Evolutionary conservation across 1,140 invertebrate species (phyloP), one percentile per base, ranked within the genome.

Genomic region (Brachionus calyciflorus): DNA sequence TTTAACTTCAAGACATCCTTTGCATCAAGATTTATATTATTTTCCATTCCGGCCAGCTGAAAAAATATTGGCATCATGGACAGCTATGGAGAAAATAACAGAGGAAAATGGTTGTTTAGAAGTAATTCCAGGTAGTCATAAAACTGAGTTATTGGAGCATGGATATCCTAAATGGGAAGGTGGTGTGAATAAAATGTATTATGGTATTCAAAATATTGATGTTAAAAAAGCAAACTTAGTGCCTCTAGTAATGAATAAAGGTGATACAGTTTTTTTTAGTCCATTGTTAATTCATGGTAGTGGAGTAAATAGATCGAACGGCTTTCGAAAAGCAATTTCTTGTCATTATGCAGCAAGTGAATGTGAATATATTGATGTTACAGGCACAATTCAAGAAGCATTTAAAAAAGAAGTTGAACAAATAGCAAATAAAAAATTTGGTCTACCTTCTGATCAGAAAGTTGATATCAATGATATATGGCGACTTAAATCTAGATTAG

Each of bases 211-310:
- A 79, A 87, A 88, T 41, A 85, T 83, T 78, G 81, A 82, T 83
- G 85, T 81, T 81, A 79, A 81, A 46, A 70, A 49, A 40, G 51
- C 85, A 41, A 84, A 87, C 19, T 81, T 87, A 79, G 79, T 89
- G 0, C 84, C 90, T 80, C 81, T 93, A 1, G 87, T 89, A 78
- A 93, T 95, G 91, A 87, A 91, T 77, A 89, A 90, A 57, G 92
- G 92, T 4, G 93, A 95, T 82, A 94, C 92, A 0, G 90, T 94
- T 1, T 93, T 96, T 84, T 94, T 96, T 82, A 92, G 94, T 86
- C 93, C 93, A 0, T 80, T 93, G 14, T 82, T 95, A 1, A 87
- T 94, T 48, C 93, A 95, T 84, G 93, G 92, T 30, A 94, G 92
- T 2, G 92, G 92, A 63, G 87, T 89, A 37, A 94, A 94, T 83